Percentiles rank a stretch among this genome's conserved stretches.
phyloP scores from a whole-genome alignment of 2,888 invertebrate genomes.

The Taphrorychus bicolor region DNA sequence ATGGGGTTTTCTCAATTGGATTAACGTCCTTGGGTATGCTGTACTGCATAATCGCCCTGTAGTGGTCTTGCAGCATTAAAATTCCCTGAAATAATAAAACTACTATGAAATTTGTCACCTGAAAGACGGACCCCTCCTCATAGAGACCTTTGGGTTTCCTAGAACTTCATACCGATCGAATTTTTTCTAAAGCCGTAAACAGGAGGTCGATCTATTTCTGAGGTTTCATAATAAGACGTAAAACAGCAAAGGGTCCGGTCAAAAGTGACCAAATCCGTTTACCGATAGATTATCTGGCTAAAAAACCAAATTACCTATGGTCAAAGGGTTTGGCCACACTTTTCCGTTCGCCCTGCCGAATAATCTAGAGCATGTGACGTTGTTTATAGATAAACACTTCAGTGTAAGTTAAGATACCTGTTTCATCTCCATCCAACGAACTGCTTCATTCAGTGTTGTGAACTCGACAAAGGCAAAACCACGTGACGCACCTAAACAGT shows the following conservation, averaged over 20 bases:
- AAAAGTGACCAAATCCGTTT: too few relatives aligned
- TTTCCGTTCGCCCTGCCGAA: too few relatives aligned
- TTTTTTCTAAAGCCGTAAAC: too few relatives aligned
- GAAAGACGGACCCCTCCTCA: conserved; percentile 12
- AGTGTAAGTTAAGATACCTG: conserved; percentile 69
- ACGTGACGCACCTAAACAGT: conserved; percentile 87
- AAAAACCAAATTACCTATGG: too few relatives aligned
- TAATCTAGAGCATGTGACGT: conserved; percentile 30
- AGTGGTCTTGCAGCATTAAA: conserved; percentile 75
- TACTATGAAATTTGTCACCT: background rate
- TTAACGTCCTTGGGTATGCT: conserved; percentile 71
- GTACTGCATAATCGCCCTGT: conserved; percentile 77
- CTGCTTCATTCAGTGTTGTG: conserved; percentile 85
- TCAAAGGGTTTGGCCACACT: too few relatives aligned
- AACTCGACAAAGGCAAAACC: conserved; percentile 95
- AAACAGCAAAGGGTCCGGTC: too few relatives aligned
- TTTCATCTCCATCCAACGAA: conserved; percentile 91
- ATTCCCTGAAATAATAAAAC: conserved; percentile 67
- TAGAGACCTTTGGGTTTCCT: conserved; percentile 58
- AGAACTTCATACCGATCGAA: too few relatives aligned
- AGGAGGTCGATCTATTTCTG: too few relatives aligned
- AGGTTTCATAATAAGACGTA: too few relatives aligned
- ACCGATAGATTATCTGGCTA: too few relatives aligned
- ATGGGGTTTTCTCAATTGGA: conserved; percentile 61
- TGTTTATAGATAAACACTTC: conserved; percentile 25